Evolutionary conservation across 2,113 vertebrate genomes (phyloP), one percentile per base, ranked within the genome.

Genomic region (Rhegmatorhina hoffmannsi): DNA sequence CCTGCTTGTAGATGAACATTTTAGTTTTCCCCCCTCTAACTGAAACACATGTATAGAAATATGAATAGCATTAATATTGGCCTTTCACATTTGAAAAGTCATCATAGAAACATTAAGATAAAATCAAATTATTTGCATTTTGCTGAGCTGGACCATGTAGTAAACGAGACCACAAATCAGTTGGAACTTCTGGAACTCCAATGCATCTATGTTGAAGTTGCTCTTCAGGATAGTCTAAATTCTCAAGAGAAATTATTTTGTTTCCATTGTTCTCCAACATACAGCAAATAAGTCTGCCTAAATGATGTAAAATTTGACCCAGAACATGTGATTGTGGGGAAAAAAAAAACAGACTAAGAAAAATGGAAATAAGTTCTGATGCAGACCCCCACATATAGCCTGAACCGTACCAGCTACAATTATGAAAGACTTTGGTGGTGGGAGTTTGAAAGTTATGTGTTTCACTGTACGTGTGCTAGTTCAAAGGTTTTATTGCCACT

Each of bases 151-250:
- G 13, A 52, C 4, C 13, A 56, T 2, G 3, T 28, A 26, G 33
- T 18, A 69, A 87, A 64, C 70, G 6, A 64, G 2, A 60, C 3
- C 5, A 24, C 4, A 64, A 88, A 64, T 19, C 44, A 18, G 8
- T 56, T 3, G 2, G 43, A 75, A 2, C 3, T 75, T 56, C 43
- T 26, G 29, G 4, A 43, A 43, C 26, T 79, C 47, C 26, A 63
- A 2, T 14, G 6, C 3, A 24, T 28, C n/a, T 40, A 0, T 63
- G 13, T 13, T 53, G 29, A 89, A 43, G 6, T 6, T 3, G 3
- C 33, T 63, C 26, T 82, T 79, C 33, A 75, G 50, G 52, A 86
- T 50, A 3, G 5, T 28, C 24, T 62, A 55, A 53, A 86, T 53
- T 91, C 31, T 86, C 34, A 68, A 72, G 33, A 79, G 6, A 60